These are phyloP conservation scores for Troglohyphantes excavatus DNA, from an alignment of 2,888 invertebrate genomes.

Conservation along the genomic window DNA sequence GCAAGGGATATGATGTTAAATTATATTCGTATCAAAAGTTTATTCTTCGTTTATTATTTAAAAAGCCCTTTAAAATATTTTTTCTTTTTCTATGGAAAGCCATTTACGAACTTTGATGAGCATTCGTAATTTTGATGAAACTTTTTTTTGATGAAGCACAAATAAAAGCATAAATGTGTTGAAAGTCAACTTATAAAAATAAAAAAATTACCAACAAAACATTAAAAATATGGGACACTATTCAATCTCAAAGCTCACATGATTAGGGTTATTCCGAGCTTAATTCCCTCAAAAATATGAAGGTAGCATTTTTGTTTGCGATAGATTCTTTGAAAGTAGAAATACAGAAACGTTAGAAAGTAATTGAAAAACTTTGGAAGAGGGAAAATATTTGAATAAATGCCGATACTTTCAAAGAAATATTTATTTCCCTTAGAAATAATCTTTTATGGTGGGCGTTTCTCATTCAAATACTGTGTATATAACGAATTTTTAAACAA, in stretches of 20 bases:
- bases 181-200: no score
- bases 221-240: background rate
- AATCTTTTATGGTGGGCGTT: slow-evolving; percentile 24
- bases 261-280: background rate
- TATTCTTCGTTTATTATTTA: no score
- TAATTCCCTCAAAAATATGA: background rate
- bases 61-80: no score
- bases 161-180: no score
- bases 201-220: no score
- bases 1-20: no score
- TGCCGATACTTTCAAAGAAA: slow-evolving; percentile 21
- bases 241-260: background rate
- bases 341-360: background rate
- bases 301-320: slow-evolving; percentile 13
- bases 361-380: slow-evolving; percentile 31
- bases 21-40: no score
- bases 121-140: no score
- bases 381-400: slow-evolving; percentile 29
- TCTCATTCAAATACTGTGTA: background rate
- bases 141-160: no score
- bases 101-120: no score
- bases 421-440: slow-evolving; percentile 19
- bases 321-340: background rate
- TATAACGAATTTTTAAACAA: slow-evolving; percentile 11
- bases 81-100: no score